These are phyloP conservation scores for Lobophora halterata DNA, from an alignment of 2,888 invertebrate genomes.

Conservation along the genomic window DNA sequence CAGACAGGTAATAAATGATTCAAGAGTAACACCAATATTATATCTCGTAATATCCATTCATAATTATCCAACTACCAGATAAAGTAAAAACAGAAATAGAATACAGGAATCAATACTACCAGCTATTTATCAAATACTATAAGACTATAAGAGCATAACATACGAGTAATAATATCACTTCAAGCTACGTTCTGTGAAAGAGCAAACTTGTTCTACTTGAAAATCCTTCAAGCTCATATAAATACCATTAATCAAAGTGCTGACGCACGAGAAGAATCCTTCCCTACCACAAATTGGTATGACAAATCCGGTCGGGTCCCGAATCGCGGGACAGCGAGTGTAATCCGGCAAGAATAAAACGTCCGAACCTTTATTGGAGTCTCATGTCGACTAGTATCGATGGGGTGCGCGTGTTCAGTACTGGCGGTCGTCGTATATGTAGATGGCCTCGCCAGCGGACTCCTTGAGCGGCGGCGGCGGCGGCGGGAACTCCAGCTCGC, in stretches of 20 bases:
- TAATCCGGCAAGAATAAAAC: conserved; percentile 58
- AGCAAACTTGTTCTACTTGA: conserved; percentile 35
- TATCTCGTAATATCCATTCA: conserved; percentile 50
- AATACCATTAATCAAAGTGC: conserved; percentile 35
- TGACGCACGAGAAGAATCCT: conserved; percentile 26
- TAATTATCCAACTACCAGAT: too few relatives aligned
- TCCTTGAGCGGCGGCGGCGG: conserved; percentile 79
- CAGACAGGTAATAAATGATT: conserved; percentile 36
- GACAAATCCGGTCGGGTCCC: conserved; percentile 66
- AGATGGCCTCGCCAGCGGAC: conserved; percentile 85
- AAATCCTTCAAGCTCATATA: conserved; percentile 44
- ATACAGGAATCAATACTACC: conserved; percentile 48
- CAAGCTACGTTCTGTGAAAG: conserved; percentile 59
- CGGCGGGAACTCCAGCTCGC: conserved; percentile 68
- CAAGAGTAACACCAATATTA: conserved; percentile 47
- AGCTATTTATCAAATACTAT: conserved; percentile 51
- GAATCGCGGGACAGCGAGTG: conserved; percentile 42
- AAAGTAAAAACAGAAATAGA: conserved; percentile 54
- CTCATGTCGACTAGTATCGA: conserved; percentile 15
- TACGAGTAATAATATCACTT: conserved; percentile 54
- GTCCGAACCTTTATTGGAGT: conserved; percentile 11
- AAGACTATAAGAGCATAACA: conserved; percentile 50
- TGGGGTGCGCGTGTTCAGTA: conserved; percentile 48
- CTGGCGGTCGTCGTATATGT: conserved; percentile 74
- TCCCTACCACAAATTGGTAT: conserved; percentile 23